Conservation (phyloP, 2,113 vertebrate genomes). For the Emydocephalus ijimae region DNA sequence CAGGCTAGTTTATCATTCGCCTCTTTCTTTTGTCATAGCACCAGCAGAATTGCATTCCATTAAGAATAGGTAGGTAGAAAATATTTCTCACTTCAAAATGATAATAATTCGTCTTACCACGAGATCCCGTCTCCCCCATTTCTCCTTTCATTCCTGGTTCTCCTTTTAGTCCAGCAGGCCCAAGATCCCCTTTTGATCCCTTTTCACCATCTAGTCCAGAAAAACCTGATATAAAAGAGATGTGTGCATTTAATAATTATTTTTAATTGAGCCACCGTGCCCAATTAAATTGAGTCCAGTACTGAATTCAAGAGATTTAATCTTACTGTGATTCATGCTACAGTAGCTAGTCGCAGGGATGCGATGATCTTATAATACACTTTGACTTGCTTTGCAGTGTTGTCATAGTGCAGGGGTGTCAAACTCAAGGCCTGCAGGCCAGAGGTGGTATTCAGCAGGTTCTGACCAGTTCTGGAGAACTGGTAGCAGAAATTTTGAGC, state of each 20-base stretch:
- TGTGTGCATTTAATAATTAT: neutral
- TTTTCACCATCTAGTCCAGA: constrained; percentile 53
- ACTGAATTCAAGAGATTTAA: neutral
- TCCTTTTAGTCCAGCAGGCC: constrained; percentile 53
- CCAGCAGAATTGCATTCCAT: neutral
- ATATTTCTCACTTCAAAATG: neutral
- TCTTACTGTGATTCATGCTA: neutral
- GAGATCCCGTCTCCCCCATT: constrained; percentile 51
- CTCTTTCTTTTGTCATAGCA: neutral
- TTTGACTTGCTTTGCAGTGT: neutral
- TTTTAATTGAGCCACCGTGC: neutral
- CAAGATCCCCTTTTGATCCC: constrained; percentile 60
- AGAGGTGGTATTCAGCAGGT: too few species aligned
- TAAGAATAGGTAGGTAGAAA: neutral
- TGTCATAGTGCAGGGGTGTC: neutral
- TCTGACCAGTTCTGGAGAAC: too few species aligned
- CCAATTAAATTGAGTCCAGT: too few species aligned
- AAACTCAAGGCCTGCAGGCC: too few species aligned
- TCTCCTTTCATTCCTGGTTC: constrained; percentile 55
- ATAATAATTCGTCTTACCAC: constrained; percentile 53
- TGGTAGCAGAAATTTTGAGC: too few species aligned
- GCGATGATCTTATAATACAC: neutral
- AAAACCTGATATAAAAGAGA: constrained; percentile 40
- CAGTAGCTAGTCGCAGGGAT: neutral
- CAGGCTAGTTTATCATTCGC: neutral